phyloP scores from a whole-genome alignment of 2,113 vertebrate species.

The Lamprotornis superbus region DNA sequence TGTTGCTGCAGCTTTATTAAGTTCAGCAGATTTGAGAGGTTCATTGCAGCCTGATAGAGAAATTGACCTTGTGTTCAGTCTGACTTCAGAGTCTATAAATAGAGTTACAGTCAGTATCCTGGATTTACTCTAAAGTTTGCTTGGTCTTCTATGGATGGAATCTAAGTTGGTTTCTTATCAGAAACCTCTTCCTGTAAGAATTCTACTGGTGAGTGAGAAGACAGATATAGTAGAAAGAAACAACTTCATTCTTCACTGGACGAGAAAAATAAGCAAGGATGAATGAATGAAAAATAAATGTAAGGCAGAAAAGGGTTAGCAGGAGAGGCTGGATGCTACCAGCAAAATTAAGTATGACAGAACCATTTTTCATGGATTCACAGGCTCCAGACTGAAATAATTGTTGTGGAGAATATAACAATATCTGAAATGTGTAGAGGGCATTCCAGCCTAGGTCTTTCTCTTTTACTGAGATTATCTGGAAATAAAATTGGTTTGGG shows the following conservation, averaged over 20 bases:
- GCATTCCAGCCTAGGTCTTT: neutral
- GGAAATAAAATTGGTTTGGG: neutral
- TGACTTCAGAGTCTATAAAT: constrained; percentile 35
- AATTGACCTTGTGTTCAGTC: constrained; percentile 30
- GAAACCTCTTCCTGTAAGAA: neutral
- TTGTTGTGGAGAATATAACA: neutral
- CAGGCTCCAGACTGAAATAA: neutral
- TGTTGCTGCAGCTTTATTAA: neutral
- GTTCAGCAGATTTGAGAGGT: neutral
- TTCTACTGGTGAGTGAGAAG: neutral
- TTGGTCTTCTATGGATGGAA: neutral
- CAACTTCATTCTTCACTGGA: neutral
- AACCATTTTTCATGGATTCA: neutral
- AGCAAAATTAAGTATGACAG: neutral
- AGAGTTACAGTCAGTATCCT: neutral
- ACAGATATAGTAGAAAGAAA: neutral
- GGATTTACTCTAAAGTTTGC: neutral
- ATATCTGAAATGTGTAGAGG: neutral
- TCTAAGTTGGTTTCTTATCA: neutral
- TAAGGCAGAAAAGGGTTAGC: neutral
- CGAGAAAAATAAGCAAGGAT: neutral
- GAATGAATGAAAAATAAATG: neutral
- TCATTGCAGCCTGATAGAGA: neutral
- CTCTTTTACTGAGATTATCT: neutral
- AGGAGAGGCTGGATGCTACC: neutral